Evolutionary conservation across 1,140 invertebrate genomes (phyloP).

Genomic region (Drosophila nigromelanica): DNA sequence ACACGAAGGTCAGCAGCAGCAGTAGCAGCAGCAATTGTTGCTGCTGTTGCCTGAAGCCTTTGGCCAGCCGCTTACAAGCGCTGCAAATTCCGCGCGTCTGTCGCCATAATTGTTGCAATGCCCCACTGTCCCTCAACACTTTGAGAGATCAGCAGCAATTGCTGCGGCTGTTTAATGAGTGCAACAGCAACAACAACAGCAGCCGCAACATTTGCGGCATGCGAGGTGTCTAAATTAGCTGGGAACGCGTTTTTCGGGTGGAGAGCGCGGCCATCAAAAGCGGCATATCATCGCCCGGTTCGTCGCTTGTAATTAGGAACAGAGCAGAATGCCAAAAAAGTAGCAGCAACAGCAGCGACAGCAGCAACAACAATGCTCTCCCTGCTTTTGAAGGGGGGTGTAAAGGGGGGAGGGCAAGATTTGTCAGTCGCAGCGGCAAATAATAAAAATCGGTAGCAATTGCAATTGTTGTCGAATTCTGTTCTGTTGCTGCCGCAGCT

Average conservation of each 20-base stretch:
- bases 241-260: constrained; percentile 76
- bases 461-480: constrained; percentile 70
- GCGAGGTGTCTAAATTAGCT: constrained; percentile 83
- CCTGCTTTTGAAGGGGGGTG: background rate
- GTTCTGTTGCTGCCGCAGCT: constrained; percentile 21
- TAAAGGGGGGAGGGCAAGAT: constrained; percentile 38
- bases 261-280: constrained; percentile 70
- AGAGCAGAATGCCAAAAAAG: constrained; percentile 56
- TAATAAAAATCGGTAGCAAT: constrained; percentile 81
- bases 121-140: constrained; percentile 47
- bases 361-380: constrained; percentile 19
- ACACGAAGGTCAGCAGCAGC: constrained; percentile 64
- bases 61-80: constrained; percentile 77
- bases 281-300: constrained; percentile 45
- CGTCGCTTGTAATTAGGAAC: constrained; percentile 65
- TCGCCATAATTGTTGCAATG: constrained; percentile 75
- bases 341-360: constrained; percentile 34
- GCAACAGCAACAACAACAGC: constrained; percentile 20
- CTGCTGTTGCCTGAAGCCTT: constrained; percentile 50
- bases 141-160: constrained; percentile 65
- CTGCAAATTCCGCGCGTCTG: constrained; percentile 68
- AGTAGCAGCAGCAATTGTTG: constrained; percentile 24
- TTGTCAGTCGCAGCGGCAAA: constrained; percentile 60
- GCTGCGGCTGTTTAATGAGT: constrained; percentile 70
- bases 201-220: constrained; percentile 49